phyloP scores from a whole-genome alignment of 2,888 invertebrate genomes.

The Escarpia spicata region DNA sequence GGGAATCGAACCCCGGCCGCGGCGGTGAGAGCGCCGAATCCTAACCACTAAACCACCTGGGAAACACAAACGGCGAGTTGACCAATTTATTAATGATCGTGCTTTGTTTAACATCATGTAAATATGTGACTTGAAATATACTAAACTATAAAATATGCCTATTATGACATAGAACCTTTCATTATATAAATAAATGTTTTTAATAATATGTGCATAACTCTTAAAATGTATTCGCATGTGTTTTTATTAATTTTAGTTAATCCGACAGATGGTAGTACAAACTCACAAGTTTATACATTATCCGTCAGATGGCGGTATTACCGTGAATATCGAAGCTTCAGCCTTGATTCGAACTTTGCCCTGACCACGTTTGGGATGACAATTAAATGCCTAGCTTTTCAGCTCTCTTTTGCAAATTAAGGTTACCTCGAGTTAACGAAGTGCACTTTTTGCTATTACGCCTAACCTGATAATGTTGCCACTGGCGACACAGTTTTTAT shows the following conservation, averaged over 20 bases:
- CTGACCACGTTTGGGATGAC: neutral
- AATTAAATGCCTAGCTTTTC: neutral
- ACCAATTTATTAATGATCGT: neutral
- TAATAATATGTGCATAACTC: neutral
- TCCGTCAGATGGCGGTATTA: neutral
- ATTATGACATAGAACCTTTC: no score
- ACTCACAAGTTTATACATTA: neutral
- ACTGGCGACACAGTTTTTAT: neutral
- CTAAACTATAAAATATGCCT: neutral
- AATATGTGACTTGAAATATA: neutral
- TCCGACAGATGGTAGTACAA: neutral
- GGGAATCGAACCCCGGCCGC: no score
- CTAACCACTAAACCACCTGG: neutral
- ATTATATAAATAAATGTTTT: neutral
- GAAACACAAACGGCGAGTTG: accelerated
- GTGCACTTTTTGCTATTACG: neutral
- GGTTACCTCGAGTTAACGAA: neutral
- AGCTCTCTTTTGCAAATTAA: neutral
- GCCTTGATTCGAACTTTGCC: neutral
- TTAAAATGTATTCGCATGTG: neutral
- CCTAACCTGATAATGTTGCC: neutral
- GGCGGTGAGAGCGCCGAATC: neutral
- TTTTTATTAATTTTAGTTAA: neutral
- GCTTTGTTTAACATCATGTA: neutral
- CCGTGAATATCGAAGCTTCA: neutral